Conservation (phyloP, 2,113 vertebrate species). For the Siniperca chuatsi region DNA sequence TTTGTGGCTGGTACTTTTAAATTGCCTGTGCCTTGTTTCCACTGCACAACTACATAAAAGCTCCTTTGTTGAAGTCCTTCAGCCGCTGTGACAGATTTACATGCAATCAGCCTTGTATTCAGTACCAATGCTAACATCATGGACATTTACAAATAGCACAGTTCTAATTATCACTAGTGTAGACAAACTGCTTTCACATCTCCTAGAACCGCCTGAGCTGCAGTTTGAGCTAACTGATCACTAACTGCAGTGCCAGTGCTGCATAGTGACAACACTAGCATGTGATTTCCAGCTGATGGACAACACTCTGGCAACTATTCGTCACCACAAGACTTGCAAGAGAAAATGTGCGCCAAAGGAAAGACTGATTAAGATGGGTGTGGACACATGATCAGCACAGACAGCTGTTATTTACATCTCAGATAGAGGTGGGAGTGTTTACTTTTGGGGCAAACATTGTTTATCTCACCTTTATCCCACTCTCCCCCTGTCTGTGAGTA, state of each 20-base stretch:
- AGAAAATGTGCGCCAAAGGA: conserved; percentile 15
- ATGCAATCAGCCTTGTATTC: neutral
- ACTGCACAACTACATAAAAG: conserved; percentile 7
- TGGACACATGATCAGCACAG: neutral
- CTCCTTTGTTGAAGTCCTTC: conserved; percentile 38
- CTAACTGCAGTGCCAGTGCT: conserved; percentile 28
- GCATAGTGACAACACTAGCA: conserved; percentile 39
- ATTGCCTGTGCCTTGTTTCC: neutral
- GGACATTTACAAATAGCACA: neutral
- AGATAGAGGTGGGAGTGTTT: conserved; percentile 44
- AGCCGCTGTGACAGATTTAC: conserved; percentile 5
- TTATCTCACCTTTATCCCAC: conserved; percentile 45
- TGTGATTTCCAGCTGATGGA: conserved; percentile 61
- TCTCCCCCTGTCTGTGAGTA: conserved; percentile 2
- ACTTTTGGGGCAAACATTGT: conserved; percentile 11
- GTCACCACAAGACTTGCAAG: neutral
- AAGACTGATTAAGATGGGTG: neutral
- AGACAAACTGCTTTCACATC: neutral
- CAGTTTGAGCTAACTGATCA: conserved; percentile 12
- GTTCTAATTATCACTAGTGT: neutral
- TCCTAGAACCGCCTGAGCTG: neutral
- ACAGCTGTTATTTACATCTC: conserved; percentile 15
- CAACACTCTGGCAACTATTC: conserved; percentile 30
- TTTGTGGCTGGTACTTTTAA: conserved; percentile 15
- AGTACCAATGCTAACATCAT: neutral